phyloP scores from a whole-genome alignment of 2,797 vertebrate species.

The Cirrhinus molitorella region DNA sequence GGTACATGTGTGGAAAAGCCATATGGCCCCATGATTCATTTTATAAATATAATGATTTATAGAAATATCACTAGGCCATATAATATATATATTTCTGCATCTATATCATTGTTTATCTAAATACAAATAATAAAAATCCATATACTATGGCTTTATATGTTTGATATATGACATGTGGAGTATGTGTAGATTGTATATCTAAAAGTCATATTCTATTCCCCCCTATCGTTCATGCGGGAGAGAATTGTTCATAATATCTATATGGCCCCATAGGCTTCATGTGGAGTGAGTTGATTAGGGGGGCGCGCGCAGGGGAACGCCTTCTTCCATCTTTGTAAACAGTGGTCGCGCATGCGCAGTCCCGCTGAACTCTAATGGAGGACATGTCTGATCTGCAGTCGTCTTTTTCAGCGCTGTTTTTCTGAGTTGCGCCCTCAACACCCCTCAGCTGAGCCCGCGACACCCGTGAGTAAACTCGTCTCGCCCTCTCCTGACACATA shows the following conservation, averaged over 20 bases:
- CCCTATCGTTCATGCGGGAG: background rate
- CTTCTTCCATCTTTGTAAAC: slow-evolving; percentile 76
- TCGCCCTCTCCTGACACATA: background rate
- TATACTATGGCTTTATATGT: background rate
- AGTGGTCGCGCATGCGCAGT: slow-evolving; percentile 78
- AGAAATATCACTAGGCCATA: too few species aligned
- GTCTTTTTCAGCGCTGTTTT: slow-evolving; percentile 62
- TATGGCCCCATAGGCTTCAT: background rate
- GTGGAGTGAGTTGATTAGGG: slow-evolving; percentile 18
- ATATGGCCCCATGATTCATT: too few species aligned
- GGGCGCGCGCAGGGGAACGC: slow-evolving; percentile 59
- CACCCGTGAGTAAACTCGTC: slow-evolving; percentile 69
- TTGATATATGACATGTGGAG: background rate
- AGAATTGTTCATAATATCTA: background rate
- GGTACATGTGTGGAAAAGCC: too few species aligned
- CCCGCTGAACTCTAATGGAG: slow-evolving; percentile 76
- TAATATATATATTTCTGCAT: too few species aligned
- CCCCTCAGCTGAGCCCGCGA: slow-evolving; percentile 46
- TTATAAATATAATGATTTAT: too few species aligned
- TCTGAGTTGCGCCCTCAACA: slow-evolving; percentile 43
- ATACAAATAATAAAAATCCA: background rate
- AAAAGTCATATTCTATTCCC: background rate
- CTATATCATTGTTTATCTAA: too few species aligned
- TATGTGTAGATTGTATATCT: background rate
- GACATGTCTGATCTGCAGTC: slow-evolving; percentile 69